These are phyloP conservation scores for Neoniphon sammara DNA, from an alignment of 2,797 vertebrate genomes.

Conservation along the genomic window DNA sequence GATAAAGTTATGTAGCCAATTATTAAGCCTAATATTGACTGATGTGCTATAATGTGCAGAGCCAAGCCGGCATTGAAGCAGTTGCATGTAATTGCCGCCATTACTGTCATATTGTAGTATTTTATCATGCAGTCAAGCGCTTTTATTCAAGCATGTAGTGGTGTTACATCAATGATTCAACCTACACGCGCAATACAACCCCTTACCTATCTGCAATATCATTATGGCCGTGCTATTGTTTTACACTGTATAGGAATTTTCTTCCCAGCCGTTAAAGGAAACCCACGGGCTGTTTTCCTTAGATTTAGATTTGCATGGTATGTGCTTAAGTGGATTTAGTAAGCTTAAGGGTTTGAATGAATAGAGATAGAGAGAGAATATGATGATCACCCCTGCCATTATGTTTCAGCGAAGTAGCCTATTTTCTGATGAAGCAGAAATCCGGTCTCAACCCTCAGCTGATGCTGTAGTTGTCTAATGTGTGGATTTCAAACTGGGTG, in stretches of 20 bases:
- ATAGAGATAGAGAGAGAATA: neutral
- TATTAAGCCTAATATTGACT: no score
- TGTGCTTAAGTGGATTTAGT: fast-evolving
- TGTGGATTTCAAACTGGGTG: conserved; percentile 11
- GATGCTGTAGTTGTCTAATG: conserved; percentile 13
- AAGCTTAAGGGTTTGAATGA: neutral
- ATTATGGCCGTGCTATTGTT: neutral
- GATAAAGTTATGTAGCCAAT: no score
- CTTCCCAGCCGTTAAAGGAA: no score
- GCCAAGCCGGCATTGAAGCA: no score
- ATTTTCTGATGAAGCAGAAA: neutral
- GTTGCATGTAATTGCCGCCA: no score
- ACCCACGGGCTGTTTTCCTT: neutral
- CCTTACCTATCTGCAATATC: no score
- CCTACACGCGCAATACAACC: no score
- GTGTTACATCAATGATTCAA: no score
- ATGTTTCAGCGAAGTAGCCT: neutral
- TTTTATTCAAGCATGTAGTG: no score
- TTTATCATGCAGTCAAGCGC: no score
- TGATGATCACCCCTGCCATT: neutral
- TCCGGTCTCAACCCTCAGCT: conserved; percentile 3
- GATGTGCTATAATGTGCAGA: no score
- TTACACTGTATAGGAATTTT: neutral
- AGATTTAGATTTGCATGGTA: neutral
- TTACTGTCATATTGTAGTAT: no score